Evolutionary conservation across 2,888 invertebrate genomes (phyloP), one percentile per base, ranked within the genome.

Genomic region (Agapostemon virescens): DNA sequence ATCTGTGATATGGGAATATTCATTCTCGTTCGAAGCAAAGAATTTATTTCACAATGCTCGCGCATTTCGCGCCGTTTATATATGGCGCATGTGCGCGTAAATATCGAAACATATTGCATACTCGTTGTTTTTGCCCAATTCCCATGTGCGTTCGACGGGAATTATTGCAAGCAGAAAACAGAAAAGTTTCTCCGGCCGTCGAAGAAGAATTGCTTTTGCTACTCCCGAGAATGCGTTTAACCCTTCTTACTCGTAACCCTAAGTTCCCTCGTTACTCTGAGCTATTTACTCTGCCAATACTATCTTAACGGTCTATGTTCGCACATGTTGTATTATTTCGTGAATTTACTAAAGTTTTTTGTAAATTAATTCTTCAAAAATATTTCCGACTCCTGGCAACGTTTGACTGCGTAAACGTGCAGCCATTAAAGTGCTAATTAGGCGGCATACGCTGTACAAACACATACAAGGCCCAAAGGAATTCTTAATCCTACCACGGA

Each of bases 11-110:
- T 20, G 33, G n/a, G 20, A 61, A 36, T 63, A 63, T 63, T 63
- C 36, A 20, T 63, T 36, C 61, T 33, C n/a, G 36, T 36, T 33
- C 36, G 61, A 63, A 11, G 30, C n/a, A 36, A 63, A 36, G 61
- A 63, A 63, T 40, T 40, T 64, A n/a, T n/a, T 52, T 26, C 30
- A 42, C 70, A 58, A 63, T 33, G 20, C 40, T 40, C 61, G 61
- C n/a, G 36, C 36, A 63, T 63, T 61, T n/a, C n/a, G 61, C n/a
- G 33, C 11, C 61, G 30, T 36, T 36, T 63, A n/a, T 63, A 63
- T 11, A 36, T 9, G 30, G 7, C 20, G 1, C 58, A 9, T 20
- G 58, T 30, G 30, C 17, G 58, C 58, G n/a, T 36, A n/a, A 63
- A 63, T 63, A 36, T 63, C 33, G n/a, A 33, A 13, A 30, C 36